Conservation (phyloP, 2,888 invertebrate species). For the Craniophora ligustri region DNA sequence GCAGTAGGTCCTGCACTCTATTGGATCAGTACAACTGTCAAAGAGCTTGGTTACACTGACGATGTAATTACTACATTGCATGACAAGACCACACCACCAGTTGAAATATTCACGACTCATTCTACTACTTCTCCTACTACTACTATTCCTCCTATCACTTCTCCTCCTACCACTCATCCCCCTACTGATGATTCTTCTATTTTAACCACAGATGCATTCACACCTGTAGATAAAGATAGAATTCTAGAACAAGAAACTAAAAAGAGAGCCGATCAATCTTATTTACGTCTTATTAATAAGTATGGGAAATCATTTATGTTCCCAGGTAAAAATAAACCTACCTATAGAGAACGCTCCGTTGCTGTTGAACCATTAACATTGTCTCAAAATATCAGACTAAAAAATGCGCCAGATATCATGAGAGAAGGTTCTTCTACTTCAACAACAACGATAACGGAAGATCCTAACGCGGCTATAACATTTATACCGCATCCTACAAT, state of each 20-base stretch:
- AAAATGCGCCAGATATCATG: neutral
- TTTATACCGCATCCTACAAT: constrained; percentile 20
- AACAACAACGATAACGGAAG: neutral
- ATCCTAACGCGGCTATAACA: constrained; percentile 15
- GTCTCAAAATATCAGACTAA: neutral
- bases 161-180: neutral
- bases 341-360: neutral
- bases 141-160: neutral
- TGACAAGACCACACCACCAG: neutral
- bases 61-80: constrained; percentile 16
- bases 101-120: neutral
- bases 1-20: constrained; percentile 57
- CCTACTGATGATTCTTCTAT: neutral
- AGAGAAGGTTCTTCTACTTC: neutral
- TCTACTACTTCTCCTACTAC: neutral
- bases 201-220: too few relatives aligned
- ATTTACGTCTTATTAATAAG: neutral
- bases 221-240: neutral
- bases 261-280: neutral
- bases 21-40: constrained; percentile 62
- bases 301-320: neutral
- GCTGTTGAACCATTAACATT: neutral
- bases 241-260: neutral
- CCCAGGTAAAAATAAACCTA: neutral
- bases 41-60: constrained; percentile 21